These are phyloP conservation scores for Callaeas wilsoni DNA, from an alignment of 2,113 vertebrate genomes.

Conservation along the genomic window DNA sequence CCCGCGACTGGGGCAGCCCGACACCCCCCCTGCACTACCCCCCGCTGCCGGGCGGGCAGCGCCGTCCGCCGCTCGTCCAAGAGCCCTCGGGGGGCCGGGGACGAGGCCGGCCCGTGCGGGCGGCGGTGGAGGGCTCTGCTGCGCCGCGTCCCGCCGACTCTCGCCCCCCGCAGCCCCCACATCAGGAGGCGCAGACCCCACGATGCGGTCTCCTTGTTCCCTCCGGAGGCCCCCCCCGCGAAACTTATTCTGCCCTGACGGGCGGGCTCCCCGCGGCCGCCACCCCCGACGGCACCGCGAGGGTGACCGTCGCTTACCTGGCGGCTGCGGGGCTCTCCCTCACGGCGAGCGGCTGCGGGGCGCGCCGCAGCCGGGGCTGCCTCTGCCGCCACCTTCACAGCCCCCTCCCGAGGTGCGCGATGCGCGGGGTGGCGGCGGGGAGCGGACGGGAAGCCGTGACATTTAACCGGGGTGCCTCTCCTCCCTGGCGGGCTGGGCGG, in stretches of 20 bases:
- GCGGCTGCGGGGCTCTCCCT: not conserved
- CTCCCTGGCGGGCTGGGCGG: not conserved
- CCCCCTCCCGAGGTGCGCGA: not conserved
- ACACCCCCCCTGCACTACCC: not conserved
- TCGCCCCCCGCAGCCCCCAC: not conserved
- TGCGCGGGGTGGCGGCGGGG: not conserved
- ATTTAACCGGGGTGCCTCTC: not conserved
- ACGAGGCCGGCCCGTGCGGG: not conserved
- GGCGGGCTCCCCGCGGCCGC: not conserved
- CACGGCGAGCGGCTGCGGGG: not conserved
- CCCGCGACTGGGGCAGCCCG: not conserved
- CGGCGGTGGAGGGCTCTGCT: not conserved
- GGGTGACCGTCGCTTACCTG: slow-evolving; percentile 57
- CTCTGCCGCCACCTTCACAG: not conserved
- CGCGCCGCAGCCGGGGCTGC: not conserved
- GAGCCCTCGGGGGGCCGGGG: not conserved
- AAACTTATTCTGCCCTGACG: slow-evolving; percentile 19
- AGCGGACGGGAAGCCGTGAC: not conserved
- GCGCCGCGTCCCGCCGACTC: not conserved
- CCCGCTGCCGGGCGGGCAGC: not conserved
- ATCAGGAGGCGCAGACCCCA: not conserved
- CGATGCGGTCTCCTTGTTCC: not conserved
- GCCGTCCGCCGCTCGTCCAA: not conserved
- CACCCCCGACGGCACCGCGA: not conserved
- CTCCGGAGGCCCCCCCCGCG: not conserved